Conservation (phyloP, 2,113 vertebrate species). For the Siphamia tubifer region DNA sequence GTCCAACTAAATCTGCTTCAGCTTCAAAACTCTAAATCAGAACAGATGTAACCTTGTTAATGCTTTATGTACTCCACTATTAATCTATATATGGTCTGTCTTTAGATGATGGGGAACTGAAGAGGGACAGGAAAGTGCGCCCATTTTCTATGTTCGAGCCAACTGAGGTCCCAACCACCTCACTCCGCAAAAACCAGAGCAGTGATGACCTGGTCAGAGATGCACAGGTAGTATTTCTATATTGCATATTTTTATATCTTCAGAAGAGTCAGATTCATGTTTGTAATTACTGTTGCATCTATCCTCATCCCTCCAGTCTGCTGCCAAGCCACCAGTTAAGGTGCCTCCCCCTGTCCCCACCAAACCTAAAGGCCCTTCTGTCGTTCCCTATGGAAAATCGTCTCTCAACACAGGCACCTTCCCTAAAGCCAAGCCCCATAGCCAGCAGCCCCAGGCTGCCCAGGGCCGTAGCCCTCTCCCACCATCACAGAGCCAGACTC, state of each 20-base stretch:
- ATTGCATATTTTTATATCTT: background rate
- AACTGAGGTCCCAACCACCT: slow-evolving; percentile 78
- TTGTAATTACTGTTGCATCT: background rate
- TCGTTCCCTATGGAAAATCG: slow-evolving; percentile 76
- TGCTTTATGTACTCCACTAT: no score
- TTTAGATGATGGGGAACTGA: slow-evolving; percentile 81
- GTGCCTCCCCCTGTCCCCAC: slow-evolving; percentile 95
- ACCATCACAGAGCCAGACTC: slow-evolving; percentile 82
- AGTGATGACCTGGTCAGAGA: slow-evolving; percentile 93
- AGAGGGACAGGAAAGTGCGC: slow-evolving; percentile 89
- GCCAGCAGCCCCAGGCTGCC: slow-evolving; percentile 74
- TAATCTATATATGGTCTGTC: slow-evolving; percentile 24
- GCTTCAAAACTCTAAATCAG: no score
- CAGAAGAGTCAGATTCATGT: background rate
- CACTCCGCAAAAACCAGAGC: slow-evolving; percentile 94
- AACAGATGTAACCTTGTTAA: no score
- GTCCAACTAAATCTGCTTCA: no score
- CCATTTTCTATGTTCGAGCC: slow-evolving; percentile 94
- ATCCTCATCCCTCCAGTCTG: slow-evolving; percentile 72
- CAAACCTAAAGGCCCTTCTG: slow-evolving; percentile 92
- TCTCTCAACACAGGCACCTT: slow-evolving; percentile 71
- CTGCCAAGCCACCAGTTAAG: slow-evolving; percentile 85
- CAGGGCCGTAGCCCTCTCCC: slow-evolving; percentile 64
- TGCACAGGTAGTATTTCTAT: slow-evolving; percentile 80
- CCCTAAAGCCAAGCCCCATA: slow-evolving; percentile 82